These are phyloP conservation scores for Eupithecia inturbata DNA, from an alignment of 2,888 invertebrate species.

Conservation along the genomic window DNA sequence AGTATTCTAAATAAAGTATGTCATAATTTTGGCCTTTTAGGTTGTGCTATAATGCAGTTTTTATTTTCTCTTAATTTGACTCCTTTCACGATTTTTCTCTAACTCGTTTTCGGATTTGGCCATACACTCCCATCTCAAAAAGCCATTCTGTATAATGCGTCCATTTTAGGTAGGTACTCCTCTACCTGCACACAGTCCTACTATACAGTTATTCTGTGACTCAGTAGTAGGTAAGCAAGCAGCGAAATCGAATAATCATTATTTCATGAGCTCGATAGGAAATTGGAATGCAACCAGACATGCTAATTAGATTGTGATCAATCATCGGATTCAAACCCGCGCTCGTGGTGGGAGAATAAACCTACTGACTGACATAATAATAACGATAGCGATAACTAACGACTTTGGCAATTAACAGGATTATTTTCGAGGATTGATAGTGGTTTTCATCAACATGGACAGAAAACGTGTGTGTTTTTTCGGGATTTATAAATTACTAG, in stretches of 20 bases:
- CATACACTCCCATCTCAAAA: too few relatives aligned
- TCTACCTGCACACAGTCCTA: too few relatives aligned
- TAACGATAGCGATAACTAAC: not conserved
- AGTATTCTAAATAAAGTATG: too few relatives aligned
- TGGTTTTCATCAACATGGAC: not conserved
- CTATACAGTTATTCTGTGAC: too few relatives aligned
- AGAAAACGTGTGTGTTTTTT: not conserved
- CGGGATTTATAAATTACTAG: not conserved
- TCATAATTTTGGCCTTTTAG: too few relatives aligned
- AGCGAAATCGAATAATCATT: not conserved
- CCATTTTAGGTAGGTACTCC: too few relatives aligned
- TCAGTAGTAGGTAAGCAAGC: too few relatives aligned
- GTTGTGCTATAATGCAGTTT: too few relatives aligned
- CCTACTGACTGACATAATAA: not conserved
- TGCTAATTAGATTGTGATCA: conserved; percentile 2
- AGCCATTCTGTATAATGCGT: too few relatives aligned
- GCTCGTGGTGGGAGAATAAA: not conserved
- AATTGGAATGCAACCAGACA: conserved; percentile 1
- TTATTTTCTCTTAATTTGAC: too few relatives aligned
- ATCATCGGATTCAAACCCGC: conserved; percentile 6
- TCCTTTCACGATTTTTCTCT: too few relatives aligned
- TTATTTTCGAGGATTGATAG: not conserved
- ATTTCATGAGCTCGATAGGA: conserved; percentile 20
- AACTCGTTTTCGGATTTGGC: too few relatives aligned
- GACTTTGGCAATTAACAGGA: not conserved